Base-by-base conservation (phyloP, 2,888 invertebrate genomes). In the Lobophora halterata region DNA sequence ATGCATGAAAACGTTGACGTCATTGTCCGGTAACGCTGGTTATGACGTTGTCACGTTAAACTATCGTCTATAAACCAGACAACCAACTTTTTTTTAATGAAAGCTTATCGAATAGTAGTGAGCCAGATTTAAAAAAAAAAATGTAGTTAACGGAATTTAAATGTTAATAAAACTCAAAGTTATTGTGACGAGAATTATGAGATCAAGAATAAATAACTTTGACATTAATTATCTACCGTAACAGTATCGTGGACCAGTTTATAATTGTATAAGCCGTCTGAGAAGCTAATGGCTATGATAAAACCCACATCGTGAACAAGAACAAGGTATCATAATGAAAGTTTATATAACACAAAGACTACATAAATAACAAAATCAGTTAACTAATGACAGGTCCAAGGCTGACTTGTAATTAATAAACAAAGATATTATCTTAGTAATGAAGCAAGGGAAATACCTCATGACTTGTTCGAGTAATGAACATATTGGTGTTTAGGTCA, bases 221-320 rank as follows among this genome's bases (percentile, higher is more conserved):
- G 3, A 21, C 10, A 4, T 9, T 10, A 21, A 21, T 2, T 5
- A 10, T 2, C 3, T 3, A 3, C 11, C n/a, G 2, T 11, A 3
- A n/a, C 6, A 21, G 12, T 29, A 30, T 45, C 21, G 24, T 52
- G 47, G 55, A 58, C 52, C 51, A 48, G 57, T 57, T 62, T 52
- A 49, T 44, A 44, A 55, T 53, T 19, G 35, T 33, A 30, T 29
- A 42, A 28, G 30, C 52, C 30, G 36, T 49, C 56, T 30, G 52
- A 54, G 53, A 58, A 54, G 54, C 46, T 56, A 55, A 61, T 59
- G 36, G 38, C 24, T 20, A 32, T 33, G 45, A 55, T 55, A 55
- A 56, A 62, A 49, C 59, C 52, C 50, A 58, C 54, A 52, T 49
- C 46, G 40, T 44, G 42, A 46, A 46, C 51, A 19, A 27, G 45